Percentiles rank a stretch among this genome's conserved stretches.
Evolutionary conservation across 2,888 invertebrate species (phyloP).

Genomic region (Tenthredo amoena): DNA sequence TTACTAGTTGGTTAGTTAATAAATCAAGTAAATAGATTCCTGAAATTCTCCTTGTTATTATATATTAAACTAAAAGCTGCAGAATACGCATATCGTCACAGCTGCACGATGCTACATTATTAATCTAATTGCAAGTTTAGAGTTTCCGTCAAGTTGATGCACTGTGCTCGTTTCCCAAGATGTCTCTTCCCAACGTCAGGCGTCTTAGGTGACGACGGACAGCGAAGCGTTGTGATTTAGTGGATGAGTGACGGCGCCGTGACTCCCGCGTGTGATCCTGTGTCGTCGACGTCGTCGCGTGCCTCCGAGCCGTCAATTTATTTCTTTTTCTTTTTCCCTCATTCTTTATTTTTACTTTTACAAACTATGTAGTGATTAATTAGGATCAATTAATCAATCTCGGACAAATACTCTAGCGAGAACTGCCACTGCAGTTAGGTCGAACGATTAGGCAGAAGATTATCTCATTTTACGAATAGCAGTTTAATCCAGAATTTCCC

Average conservation of each 20-base stretch:
- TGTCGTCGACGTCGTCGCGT: slow-evolving; percentile 16
- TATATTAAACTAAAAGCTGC: neutral
- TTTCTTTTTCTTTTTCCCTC: neutral
- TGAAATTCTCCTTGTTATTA: neutral
- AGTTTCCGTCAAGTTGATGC: slow-evolving; percentile 41
- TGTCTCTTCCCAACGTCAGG: slow-evolving; percentile 1
- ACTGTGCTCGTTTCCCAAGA: slow-evolving; percentile 25
- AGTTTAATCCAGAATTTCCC: neutral
- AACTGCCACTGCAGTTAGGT: neutral
- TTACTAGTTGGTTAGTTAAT: neutral
- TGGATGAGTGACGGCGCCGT: slow-evolving; percentile 37
- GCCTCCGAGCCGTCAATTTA: slow-evolving; percentile 27
- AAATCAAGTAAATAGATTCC: neutral
- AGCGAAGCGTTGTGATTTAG: slow-evolving; percentile 36
- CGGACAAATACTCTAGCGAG: neutral
- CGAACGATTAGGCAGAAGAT: neutral
- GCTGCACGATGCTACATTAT: neutral
- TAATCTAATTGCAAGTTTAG: slow-evolving; percentile 39
- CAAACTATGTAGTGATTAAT: slow-evolving; percentile 18
- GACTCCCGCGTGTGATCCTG: slow-evolving; percentile 35
- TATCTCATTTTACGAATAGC: neutral
- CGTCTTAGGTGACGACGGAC: slow-evolving; percentile 45
- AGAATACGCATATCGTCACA: neutral
- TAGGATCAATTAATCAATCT: slow-evolving; percentile 11
- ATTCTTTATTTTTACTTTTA: neutral